These are phyloP conservation scores for Chymomyza fuscimana DNA, from an alignment of 2,888 invertebrate genomes.

Conservation along the genomic window DNA sequence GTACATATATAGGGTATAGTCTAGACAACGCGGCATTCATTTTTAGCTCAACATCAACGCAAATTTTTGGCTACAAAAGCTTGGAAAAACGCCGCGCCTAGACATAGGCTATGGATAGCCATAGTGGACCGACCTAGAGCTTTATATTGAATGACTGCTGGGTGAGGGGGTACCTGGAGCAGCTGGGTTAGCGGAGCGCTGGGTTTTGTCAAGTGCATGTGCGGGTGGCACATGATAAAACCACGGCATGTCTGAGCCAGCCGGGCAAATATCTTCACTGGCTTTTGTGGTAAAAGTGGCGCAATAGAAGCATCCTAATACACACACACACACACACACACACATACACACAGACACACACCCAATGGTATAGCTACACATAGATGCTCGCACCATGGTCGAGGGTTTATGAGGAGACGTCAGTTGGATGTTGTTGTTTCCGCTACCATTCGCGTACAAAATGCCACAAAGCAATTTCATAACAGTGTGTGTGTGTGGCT, in stretches of 20 bases:
- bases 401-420: neutral
- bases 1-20: constrained; percentile 3
- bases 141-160: neutral
- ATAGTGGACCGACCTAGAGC: neutral
- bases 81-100: neutral
- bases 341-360: too few species aligned
- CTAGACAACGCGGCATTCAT: constrained; percentile 26
- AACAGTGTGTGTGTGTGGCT: neutral
- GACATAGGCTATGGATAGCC: constrained; percentile 43
- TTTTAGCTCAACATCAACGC: constrained; percentile 20
- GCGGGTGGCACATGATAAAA: constrained; percentile 39
- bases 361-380: too few species aligned
- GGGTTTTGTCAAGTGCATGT: neutral
- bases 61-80: constrained; percentile 15
- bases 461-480: constrained; percentile 36
- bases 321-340: neutral
- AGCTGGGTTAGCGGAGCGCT: neutral
- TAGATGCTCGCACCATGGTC: too few species aligned
- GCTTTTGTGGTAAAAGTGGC: constrained; percentile 20
- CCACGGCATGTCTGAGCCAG: constrained; percentile 34
- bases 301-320: constrained; percentile 11
- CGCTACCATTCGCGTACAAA: neutral
- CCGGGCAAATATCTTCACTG: constrained; percentile 37
- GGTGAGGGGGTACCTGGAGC: neutral
- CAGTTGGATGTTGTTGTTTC: neutral